Conservation (phyloP, 2,888 invertebrate species). For the Strigamia transsilvanica region DNA sequence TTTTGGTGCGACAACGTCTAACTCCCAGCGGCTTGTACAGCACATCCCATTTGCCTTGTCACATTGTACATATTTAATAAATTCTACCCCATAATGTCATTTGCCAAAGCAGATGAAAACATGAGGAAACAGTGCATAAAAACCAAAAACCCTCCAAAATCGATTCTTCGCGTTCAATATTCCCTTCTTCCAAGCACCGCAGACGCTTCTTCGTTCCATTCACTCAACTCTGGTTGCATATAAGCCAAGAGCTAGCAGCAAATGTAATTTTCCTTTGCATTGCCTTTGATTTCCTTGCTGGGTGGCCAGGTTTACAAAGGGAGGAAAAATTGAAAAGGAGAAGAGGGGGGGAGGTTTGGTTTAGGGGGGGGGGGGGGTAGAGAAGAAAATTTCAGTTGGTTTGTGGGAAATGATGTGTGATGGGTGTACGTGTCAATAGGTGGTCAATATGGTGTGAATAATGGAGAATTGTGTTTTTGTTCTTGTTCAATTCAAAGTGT, state of each 20-base stretch:
- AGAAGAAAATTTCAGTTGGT: not conserved
- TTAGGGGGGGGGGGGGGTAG: not conserved
- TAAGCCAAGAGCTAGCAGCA: not conserved
- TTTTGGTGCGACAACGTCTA: no score
- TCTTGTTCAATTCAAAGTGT: not conserved
- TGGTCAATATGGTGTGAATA: constrained; percentile 2
- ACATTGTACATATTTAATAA: not conserved
- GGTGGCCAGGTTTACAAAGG: not conserved
- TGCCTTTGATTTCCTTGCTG: not conserved
- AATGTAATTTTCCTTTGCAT: not conserved
- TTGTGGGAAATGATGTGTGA: not conserved
- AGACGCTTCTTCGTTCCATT: not conserved
- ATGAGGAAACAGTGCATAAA: not conserved
- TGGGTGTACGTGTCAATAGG: not conserved
- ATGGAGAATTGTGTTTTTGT: not conserved
- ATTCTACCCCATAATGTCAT: not conserved
- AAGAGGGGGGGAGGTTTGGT: not conserved
- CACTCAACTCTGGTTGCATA: not conserved
- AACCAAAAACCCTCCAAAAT: not conserved
- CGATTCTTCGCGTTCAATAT: not conserved
- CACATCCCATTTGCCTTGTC: not conserved
- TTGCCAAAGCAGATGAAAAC: not conserved
- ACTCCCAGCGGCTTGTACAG: no score
- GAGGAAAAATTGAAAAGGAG: not conserved
- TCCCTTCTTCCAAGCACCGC: not conserved